Conservation (phyloP, 1,140 invertebrate species). For the Macrocentrus cingulum region DNA sequence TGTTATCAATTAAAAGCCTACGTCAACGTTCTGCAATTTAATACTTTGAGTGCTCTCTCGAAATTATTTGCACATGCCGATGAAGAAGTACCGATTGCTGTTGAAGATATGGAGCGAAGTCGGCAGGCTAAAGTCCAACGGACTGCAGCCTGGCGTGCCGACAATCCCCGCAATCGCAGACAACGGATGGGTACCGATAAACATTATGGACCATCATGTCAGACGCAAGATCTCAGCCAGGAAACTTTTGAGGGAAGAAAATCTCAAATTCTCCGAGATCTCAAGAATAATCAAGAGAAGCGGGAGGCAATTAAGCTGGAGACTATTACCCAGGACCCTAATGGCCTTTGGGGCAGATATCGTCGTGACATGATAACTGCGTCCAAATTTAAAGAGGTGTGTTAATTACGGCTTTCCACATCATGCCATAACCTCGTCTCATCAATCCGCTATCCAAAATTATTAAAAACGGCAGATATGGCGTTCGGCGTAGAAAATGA, state of each 20-base stretch:
- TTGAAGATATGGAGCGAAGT: slow-evolving; percentile 22
- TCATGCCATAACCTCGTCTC: slow-evolving; percentile 32
- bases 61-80: slow-evolving; percentile 2
- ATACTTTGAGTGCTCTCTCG: slow-evolving; percentile 28
- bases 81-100: slow-evolving; percentile 12
- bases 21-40: slow-evolving; percentile 40
- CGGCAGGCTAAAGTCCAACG: slow-evolving; percentile 27
- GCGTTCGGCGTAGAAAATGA: slow-evolving; percentile 42
- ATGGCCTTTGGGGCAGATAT: slow-evolving; percentile 36
- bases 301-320: slow-evolving; percentile 31
- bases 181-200: slow-evolving; percentile 9
- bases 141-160: slow-evolving; percentile 36
- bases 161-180: slow-evolving; percentile 20
- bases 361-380: slow-evolving; percentile 42
- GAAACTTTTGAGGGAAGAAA: slow-evolving; percentile 6
- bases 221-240: slow-evolving; percentile 23
- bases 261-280: slow-evolving; percentile 26
- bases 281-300: slow-evolving; percentile 8
- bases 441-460: too few relatives aligned
- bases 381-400: slow-evolving; percentile 46
- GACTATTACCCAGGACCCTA: slow-evolving; percentile 36
- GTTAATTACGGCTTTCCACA: slow-evolving; percentile 32
- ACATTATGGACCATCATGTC: slow-evolving; percentile 23
- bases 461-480: slow-evolving; percentile 27
- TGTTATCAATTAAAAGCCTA: slow-evolving; percentile 35